These are phyloP conservation scores for Himalopsyche tibetana DNA, from an alignment of 2,888 invertebrate genomes.

Conservation along the genomic window DNA sequence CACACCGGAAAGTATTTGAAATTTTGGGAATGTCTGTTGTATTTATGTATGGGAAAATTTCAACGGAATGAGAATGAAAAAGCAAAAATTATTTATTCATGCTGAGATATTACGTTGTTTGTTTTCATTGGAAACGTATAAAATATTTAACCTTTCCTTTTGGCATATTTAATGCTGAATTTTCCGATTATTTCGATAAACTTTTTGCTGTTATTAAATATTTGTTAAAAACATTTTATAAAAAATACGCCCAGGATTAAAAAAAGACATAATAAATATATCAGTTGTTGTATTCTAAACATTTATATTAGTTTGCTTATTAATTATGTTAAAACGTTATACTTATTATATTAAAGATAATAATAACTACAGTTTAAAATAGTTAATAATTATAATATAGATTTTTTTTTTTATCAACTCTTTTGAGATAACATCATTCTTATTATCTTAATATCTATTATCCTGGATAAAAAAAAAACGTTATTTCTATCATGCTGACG, in stretches of 20 bases:
- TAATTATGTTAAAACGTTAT: too few relatives aligned
- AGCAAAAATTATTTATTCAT: slow-evolving; percentile 45
- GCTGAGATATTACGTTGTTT: slow-evolving; percentile 28
- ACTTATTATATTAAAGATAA: too few relatives aligned
- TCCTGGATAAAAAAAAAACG: too few relatives aligned
- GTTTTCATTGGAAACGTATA: slow-evolving; percentile 39
- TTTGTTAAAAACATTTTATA: neutral
- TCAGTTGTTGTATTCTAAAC: too few relatives aligned
- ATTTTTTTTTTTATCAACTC: too few relatives aligned
- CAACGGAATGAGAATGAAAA: slow-evolving; percentile 35
- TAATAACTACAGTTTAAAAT: too few relatives aligned
- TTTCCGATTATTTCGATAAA: slow-evolving; percentile 14
- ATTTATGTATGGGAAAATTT: slow-evolving; percentile 28
- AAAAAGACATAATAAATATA: too few relatives aligned
- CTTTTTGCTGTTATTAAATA: slow-evolving; percentile 9
- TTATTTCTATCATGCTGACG: too few relatives aligned
- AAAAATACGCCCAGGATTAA: neutral
- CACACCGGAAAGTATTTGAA: slow-evolving; percentile 2
- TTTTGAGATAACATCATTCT: too few relatives aligned
- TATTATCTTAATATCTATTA: too few relatives aligned
- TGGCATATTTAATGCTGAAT: neutral
- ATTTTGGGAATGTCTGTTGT: slow-evolving; percentile 2
- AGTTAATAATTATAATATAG: too few relatives aligned
- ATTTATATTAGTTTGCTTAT: too few relatives aligned
- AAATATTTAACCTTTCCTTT: slow-evolving; percentile 41